phyloP scores from a whole-genome alignment of 2,797 vertebrate genomes.

The Clamator glandarius region DNA sequence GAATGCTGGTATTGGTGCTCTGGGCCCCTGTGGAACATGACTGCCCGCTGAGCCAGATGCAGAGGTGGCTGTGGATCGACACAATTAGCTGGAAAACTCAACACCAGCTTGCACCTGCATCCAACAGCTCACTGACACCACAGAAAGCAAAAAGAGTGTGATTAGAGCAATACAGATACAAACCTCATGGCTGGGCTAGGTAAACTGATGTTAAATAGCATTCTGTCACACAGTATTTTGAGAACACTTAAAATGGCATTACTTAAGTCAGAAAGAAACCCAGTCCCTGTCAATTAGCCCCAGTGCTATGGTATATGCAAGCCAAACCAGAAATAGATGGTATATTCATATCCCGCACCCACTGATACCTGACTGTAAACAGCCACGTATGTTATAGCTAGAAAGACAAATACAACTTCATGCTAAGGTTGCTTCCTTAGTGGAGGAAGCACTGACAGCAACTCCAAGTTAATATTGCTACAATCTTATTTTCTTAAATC shows the following conservation, averaged over 20 bases:
- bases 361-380: not conserved
- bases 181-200: not conserved
- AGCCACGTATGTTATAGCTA: too few species aligned
- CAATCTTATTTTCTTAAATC: not conserved
- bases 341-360: not conserved
- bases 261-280: not conserved
- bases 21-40: not conserved
- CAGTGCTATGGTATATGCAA: not conserved
- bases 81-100: slow-evolving; percentile 1
- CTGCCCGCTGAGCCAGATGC: slow-evolving; percentile 18
- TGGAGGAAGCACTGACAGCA: not conserved
- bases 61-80: not conserved
- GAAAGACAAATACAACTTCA: not conserved
- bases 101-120: not conserved
- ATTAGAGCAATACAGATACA: not conserved
- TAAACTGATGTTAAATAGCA: too few species aligned
- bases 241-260: not conserved
- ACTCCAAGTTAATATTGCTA: not conserved
- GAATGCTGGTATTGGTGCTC: fast-evolving
- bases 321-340: not conserved
- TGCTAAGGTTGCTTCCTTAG: not conserved
- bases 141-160: not conserved
- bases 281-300: not conserved
- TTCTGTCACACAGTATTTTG: not conserved
- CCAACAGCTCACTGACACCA: not conserved